Percentiles rank a stretch among this genome's conserved stretches.
Conservation (phyloP, 2,888 invertebrate species). For the Dasysyrphus albostriatus region DNA sequence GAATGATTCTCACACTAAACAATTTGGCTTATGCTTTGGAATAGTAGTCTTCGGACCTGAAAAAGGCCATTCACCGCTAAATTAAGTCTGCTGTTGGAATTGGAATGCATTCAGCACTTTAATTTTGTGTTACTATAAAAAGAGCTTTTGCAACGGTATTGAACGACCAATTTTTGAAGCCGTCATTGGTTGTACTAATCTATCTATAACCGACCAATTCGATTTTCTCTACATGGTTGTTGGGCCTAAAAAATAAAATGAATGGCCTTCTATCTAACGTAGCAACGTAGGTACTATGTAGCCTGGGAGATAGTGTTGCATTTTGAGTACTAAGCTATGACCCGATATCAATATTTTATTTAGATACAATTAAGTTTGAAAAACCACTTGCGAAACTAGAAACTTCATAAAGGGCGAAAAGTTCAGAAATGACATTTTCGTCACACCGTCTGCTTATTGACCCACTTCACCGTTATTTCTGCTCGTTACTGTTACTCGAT, state of each 20-base stretch:
- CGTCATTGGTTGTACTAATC: background rate
- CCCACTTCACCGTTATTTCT: too few relatives aligned
- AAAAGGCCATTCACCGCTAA: constrained; percentile 47
- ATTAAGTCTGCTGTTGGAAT: constrained; percentile 14
- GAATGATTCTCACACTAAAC: constrained; percentile 47
- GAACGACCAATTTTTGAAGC: constrained; percentile 50
- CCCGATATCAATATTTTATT: too few relatives aligned
- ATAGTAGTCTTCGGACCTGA: constrained; percentile 14
- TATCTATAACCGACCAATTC: constrained; percentile 39
- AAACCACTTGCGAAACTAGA: too few relatives aligned
- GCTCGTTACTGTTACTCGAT: too few relatives aligned
- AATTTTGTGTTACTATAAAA: constrained; percentile 13
- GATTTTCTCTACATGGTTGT: constrained; percentile 48
- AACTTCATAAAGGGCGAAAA: too few relatives aligned
- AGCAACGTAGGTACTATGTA: too few relatives aligned
- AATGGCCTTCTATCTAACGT: constrained; percentile 9
- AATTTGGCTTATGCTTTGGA: constrained; percentile 12
- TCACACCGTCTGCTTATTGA: too few relatives aligned
- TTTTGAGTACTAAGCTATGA: too few relatives aligned
- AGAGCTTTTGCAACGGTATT: constrained; percentile 52
- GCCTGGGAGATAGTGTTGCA: background rate
- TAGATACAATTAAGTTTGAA: too few relatives aligned
- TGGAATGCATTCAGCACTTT: constrained; percentile 44
- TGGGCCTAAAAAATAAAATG: constrained; percentile 33
- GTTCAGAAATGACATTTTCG: too few relatives aligned